phyloP scores from a whole-genome alignment of 2,888 invertebrate species.

The Drosophila suboccidentalis region DNA sequence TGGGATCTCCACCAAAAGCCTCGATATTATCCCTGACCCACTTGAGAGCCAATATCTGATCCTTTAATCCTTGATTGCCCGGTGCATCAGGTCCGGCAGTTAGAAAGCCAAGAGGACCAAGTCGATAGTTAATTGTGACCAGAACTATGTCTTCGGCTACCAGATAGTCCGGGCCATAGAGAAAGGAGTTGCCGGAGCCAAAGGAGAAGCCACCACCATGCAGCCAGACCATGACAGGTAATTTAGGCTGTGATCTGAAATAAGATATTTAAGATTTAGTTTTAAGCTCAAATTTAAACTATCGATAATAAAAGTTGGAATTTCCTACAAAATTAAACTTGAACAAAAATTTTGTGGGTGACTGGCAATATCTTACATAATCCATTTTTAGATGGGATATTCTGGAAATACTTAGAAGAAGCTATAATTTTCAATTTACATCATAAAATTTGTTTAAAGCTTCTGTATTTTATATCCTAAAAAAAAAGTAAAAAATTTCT shows the following conservation, averaged over 20 bases:
- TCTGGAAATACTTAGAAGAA: too few relatives aligned
- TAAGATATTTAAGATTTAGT: not conserved
- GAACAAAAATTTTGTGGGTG: too few relatives aligned
- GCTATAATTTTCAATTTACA: too few relatives aligned
- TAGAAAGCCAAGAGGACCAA: slow-evolving; percentile 88
- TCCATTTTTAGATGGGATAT: too few relatives aligned
- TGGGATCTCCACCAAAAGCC: slow-evolving; percentile 88
- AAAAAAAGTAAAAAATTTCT: too few relatives aligned
- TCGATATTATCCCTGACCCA: slow-evolving; percentile 89
- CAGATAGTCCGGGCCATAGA: slow-evolving; percentile 88
- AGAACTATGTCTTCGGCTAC: slow-evolving; percentile 88
- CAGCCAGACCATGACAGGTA: slow-evolving; percentile 89
- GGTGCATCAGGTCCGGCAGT: slow-evolving; percentile 89
- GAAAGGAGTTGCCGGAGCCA: slow-evolving; percentile 88
- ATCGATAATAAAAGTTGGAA: too few relatives aligned
- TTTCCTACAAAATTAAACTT: too few relatives aligned
- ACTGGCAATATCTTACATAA: too few relatives aligned
- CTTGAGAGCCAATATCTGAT: slow-evolving; percentile 88
- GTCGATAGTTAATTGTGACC: slow-evolving; percentile 88
- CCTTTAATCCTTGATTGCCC: slow-evolving; percentile 89
- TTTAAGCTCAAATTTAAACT: too few relatives aligned
- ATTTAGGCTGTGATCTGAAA: slow-evolving; percentile 85
- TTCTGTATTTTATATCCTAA: too few relatives aligned
- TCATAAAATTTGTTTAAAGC: too few relatives aligned
- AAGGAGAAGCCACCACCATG: slow-evolving; percentile 89